Evolutionary conservation across 2,113 vertebrate genomes (phyloP).

Genomic region (Corythornis cristatus): DNA sequence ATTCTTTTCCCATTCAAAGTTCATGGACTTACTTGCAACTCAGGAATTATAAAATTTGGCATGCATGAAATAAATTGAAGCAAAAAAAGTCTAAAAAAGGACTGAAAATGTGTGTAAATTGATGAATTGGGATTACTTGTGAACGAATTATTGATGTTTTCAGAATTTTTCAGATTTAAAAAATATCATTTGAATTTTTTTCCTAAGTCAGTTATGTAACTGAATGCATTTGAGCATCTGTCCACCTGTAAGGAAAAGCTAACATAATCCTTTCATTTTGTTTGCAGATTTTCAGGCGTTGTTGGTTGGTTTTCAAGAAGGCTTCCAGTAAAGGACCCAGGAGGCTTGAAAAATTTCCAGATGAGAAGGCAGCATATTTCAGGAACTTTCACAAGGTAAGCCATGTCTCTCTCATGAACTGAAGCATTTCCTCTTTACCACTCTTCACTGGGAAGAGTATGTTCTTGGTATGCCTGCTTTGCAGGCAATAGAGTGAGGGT

Average conservation of each 20-base stretch:
- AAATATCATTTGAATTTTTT: not conserved
- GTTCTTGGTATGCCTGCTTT: not conserved
- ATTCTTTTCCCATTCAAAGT: not conserved
- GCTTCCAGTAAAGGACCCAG: constrained; percentile 98
- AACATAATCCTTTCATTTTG: constrained; percentile 48
- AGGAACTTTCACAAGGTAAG: constrained; percentile 96
- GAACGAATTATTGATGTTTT: not conserved
- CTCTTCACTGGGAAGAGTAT: not conserved
- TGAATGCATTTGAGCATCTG: not conserved
- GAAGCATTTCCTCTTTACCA: not conserved
- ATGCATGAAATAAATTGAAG: not conserved
- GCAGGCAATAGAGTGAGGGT: not conserved
- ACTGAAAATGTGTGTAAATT: not conserved
- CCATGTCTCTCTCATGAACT: not conserved
- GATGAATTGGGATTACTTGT: not conserved
- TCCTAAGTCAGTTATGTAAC: not conserved
- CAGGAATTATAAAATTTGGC: not conserved
- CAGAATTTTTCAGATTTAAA: not conserved
- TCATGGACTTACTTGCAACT: not conserved
- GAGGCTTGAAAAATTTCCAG: constrained; percentile 97
- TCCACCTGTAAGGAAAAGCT: not conserved
- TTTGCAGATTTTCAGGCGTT: constrained; percentile 94
- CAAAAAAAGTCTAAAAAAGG: not conserved
- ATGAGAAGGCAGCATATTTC: constrained; percentile 98
- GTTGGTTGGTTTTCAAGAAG: constrained; percentile 98